Conservation (phyloP, 2,797 vertebrate species). For the Antennarius maculatus region DNA sequence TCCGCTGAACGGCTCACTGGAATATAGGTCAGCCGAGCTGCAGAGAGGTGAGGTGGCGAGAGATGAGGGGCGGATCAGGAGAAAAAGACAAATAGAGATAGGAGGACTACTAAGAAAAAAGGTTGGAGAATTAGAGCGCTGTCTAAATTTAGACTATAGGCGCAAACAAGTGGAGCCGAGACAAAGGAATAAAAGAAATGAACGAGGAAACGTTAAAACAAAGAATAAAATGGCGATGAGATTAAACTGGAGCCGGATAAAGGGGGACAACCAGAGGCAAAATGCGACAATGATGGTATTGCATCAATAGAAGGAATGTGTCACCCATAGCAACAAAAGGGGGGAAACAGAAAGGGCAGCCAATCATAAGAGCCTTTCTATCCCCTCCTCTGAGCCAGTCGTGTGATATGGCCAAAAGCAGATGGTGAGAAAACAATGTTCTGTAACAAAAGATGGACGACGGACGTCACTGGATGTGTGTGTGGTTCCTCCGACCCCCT, state of each 20-base stretch:
- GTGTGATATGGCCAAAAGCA: slow-evolving; percentile 33
- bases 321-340: slow-evolving; percentile 71
- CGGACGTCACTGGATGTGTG: slow-evolving; percentile 41
- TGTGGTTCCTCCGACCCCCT: neutral
- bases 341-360: slow-evolving; percentile 34
- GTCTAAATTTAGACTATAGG: slow-evolving; percentile 56
- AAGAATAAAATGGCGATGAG: slow-evolving; percentile 36
- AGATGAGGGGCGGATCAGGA: neutral
- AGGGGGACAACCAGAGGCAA: slow-evolving; percentile 5
- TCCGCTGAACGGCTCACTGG: slow-evolving; percentile 39
- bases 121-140: slow-evolving; percentile 28
- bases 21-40: slow-evolving; percentile 78
- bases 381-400: slow-evolving; percentile 26
- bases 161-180: slow-evolving; percentile 51
- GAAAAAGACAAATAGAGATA: slow-evolving; percentile 29
- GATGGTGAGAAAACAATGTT: slow-evolving; percentile 27
- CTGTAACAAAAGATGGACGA: slow-evolving; percentile 40
- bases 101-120: slow-evolving; percentile 3
- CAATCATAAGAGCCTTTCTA: slow-evolving; percentile 53
- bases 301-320: slow-evolving; percentile 63
- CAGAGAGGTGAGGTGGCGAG: slow-evolving; percentile 28
- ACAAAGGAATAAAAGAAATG: slow-evolving; percentile 61
- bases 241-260: slow-evolving; percentile 32
- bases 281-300: slow-evolving; percentile 55
- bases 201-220: slow-evolving; percentile 59